phyloP scores from a whole-genome alignment of 1,140 invertebrate genomes.

The Ylistrum balloti region DNA sequence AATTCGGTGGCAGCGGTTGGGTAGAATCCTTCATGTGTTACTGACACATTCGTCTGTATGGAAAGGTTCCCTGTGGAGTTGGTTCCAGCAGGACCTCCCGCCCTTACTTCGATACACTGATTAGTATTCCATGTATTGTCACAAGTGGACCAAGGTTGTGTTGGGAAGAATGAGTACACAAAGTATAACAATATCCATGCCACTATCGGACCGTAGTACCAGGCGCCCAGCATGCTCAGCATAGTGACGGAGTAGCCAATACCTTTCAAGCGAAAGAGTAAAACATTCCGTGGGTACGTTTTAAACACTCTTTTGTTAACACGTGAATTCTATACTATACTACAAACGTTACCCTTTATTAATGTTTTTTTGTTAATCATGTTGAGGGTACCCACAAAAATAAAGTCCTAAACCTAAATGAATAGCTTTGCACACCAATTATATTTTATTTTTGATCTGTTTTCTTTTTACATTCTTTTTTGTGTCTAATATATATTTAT shows the following conservation, averaged over 20 bases:
- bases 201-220: slow-evolving; percentile 98
- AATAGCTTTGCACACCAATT: too few species aligned
- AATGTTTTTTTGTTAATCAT: too few species aligned
- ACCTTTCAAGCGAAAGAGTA: slow-evolving; percentile 58
- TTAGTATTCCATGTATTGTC: slow-evolving; percentile 71
- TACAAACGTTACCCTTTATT: too few species aligned
- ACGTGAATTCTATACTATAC: too few species aligned
- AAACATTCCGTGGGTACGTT: too few species aligned
- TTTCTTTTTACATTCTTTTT: too few species aligned
- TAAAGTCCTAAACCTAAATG: too few species aligned
- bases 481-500: too few species aligned
- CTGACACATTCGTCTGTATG: background rate
- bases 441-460: too few species aligned
- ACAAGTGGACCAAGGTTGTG: slow-evolving; percentile 71
- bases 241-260: slow-evolving; percentile 83
- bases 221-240: slow-evolving; percentile 96
- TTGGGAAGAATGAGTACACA: slow-evolving; percentile 90
- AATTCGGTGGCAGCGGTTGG: background rate
- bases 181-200: slow-evolving; percentile 97
- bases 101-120: slow-evolving; percentile 18
- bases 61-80: background rate
- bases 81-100: background rate
- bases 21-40: background rate
- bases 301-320: too few species aligned
- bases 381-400: too few species aligned